Conservation (phyloP, 2,113 vertebrate species). For the Sula dactylatra region DNA sequence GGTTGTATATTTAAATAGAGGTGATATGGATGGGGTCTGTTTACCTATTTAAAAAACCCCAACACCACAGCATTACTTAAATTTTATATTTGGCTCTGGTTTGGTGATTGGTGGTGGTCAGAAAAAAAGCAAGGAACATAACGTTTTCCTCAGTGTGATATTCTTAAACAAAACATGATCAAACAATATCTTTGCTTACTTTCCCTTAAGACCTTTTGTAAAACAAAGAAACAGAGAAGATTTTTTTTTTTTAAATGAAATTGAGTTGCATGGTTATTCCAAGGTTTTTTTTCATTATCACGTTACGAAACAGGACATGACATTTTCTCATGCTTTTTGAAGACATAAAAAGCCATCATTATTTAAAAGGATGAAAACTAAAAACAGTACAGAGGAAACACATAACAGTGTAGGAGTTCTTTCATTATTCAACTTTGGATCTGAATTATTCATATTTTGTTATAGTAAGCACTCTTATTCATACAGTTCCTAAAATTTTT, state of each 20-base stretch:
- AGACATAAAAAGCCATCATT: background rate
- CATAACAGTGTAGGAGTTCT: background rate
- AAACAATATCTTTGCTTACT: background rate
- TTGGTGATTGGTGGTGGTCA: background rate
- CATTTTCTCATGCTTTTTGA: background rate
- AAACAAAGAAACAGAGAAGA: background rate
- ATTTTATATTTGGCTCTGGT: background rate
- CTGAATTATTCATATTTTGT: background rate
- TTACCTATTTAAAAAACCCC: background rate
- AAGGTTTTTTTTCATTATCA: background rate
- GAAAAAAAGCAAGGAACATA: background rate
- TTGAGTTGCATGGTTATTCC: background rate
- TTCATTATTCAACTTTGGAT: background rate
- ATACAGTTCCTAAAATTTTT: background rate
- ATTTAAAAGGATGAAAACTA: background rate
- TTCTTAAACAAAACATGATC: background rate
- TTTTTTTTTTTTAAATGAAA: background rate
- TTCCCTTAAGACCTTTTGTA: background rate
- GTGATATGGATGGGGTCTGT: background rate
- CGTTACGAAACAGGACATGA: background rate
- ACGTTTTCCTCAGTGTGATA: background rate
- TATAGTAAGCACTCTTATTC: background rate
- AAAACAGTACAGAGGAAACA: background rate
- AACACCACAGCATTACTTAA: background rate
- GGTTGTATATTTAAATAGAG: background rate